Base-by-base conservation (phyloP, 2,797 vertebrate genomes). In the Lindbergichthys nudifrons region DNA sequence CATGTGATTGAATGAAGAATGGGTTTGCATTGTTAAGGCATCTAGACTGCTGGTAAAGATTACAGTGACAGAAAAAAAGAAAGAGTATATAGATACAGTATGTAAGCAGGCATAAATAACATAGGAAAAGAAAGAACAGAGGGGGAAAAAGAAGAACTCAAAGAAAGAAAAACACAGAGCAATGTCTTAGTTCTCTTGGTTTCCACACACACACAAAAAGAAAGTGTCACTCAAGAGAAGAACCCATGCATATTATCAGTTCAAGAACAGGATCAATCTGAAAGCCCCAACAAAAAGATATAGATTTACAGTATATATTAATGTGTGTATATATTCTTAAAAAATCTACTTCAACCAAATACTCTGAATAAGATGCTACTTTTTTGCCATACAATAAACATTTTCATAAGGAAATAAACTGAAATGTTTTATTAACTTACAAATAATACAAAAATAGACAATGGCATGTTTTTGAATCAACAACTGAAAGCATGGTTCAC, bases 1-100 rank as follows among this genome's bases (percentile, higher is more conserved):
- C 96, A 96, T 91, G 95, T 97, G 96, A 96, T 90, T 91, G 91
- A 96, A 97, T 96, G 96, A 95, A 94, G 95, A 93, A 97, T 97
- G 96, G 95, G 95, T 92, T 97, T 98, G 96, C 97, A 98, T 97
- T 97, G 96, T 98, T 98, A 98, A 98, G 97, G 97, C 97, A 98
- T 98, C 96, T 96, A 97, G 97, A 97, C 96, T 97, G 97, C 97
- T 98, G 97, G 97, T 98, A 97, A 96, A 96, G 96, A 97, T 96
- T 97, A 96, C 96, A 94, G 96, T 96, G 96, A 96, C 96, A 95
- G 94, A 93, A 88, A 88, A 80, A 89, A 88, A 80, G 92, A 94
- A 88, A 75, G 91, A 95, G 96, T 88, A 86, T 92, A 90, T 91
- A 92, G 91, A 91, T 92, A 92, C 88, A 92, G 86, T 95, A 96